Percentiles rank a stretch among this genome's conserved stretches.
Conservation (phyloP, 1,140 invertebrate species). For the Probaryconus sp. region DNA sequence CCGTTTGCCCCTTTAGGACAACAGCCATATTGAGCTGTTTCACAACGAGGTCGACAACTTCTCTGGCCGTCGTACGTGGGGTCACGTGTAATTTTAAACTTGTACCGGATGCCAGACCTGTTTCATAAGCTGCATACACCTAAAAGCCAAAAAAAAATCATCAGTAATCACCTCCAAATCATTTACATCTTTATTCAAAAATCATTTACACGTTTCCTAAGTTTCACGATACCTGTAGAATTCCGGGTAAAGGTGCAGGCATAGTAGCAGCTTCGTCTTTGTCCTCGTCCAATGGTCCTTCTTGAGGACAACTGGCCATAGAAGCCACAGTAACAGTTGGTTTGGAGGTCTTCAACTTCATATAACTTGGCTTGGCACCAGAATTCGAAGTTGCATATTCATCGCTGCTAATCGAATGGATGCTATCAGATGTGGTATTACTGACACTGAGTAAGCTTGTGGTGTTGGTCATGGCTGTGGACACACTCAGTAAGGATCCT, state of each 20-base stretch:
- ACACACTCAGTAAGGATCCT: conserved; percentile 69
- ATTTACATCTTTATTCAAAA: not conserved
- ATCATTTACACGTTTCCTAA: not conserved
- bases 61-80: conserved; percentile 91
- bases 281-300: conserved; percentile 64
- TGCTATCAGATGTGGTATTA: conserved; percentile 76
- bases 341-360: conserved; percentile 64
- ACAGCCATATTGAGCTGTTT: conserved; percentile 96
- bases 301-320: conserved; percentile 65
- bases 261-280: conserved; percentile 72
- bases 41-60: conserved; percentile 96
- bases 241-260: conserved; percentile 79
- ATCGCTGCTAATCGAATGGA: conserved; percentile 81
- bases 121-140: conserved; percentile 97
- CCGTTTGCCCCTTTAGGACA: conserved; percentile 89
- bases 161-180: not conserved
- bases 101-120: conserved; percentile 92
- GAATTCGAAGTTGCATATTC: conserved; percentile 66
- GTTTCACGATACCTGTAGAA: conserved; percentile 79
- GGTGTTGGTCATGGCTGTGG: conserved; percentile 76
- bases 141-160: conserved; percentile 73
- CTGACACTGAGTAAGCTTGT: conserved; percentile 80
- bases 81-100: conserved; percentile 96
- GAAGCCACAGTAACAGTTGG: conserved; percentile 73
- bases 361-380: conserved; percentile 53